Evolutionary conservation across 1,140 invertebrate species (phyloP).

Genomic region (Geopemphigus sp.): DNA sequence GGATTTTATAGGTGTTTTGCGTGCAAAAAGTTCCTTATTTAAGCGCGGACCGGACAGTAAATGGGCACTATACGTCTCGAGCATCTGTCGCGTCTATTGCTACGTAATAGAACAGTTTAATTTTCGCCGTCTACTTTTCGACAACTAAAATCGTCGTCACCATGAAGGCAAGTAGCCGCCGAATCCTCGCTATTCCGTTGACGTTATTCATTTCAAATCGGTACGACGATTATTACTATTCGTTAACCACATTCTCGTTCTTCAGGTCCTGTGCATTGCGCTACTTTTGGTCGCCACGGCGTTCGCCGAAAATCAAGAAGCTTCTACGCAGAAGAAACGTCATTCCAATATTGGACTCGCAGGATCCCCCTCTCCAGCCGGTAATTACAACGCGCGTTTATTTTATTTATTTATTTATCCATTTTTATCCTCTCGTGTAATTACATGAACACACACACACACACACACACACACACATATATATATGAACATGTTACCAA

Average conservation of each 20-base stretch:
- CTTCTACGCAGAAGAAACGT: background rate
- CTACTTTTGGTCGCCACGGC: constrained; percentile 12
- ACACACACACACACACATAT: too few relatives aligned
- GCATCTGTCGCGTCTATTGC: too few relatives aligned
- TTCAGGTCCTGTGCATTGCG: constrained; percentile 20
- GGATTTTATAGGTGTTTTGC: constrained; percentile 2
- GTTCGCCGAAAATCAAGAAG: constrained; percentile 27
- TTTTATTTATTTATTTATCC: too few relatives aligned
- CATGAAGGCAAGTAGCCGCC: constrained; percentile 18
- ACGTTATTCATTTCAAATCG: too few relatives aligned
- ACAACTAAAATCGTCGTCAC: background rate
- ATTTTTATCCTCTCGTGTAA: too few relatives aligned
- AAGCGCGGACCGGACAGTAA: background rate
- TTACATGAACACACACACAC: too few relatives aligned
- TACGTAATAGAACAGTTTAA: too few relatives aligned
- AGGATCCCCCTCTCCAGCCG: too few relatives aligned
- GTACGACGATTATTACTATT: too few relatives aligned
- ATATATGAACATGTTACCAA: too few relatives aligned
- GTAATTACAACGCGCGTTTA: too few relatives aligned
- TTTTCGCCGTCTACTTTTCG: background rate
- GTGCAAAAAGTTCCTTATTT: constrained; percentile 18
- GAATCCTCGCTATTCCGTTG: too few relatives aligned
- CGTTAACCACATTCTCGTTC: background rate
- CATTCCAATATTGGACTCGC: background rate
- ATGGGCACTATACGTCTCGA: background rate